Evolutionary conservation across 2,113 vertebrate species (phyloP).

Genomic region (Oenanthe oenanthe): DNA sequence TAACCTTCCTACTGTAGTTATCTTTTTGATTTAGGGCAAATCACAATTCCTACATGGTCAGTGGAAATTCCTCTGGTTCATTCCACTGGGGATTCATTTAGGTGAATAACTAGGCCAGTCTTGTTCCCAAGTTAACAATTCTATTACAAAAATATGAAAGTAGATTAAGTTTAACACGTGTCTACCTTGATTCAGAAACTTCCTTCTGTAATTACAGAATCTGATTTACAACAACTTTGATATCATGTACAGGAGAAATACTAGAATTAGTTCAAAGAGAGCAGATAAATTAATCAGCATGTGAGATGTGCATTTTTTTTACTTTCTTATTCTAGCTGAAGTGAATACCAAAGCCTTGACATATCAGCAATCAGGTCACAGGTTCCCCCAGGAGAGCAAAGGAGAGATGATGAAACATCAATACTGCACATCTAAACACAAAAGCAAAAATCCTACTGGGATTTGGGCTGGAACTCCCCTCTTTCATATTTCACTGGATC

Average conservation of each 20-base stretch:
- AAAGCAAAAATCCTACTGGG: neutral
- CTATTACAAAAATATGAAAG: neutral
- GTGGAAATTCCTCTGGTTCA: neutral
- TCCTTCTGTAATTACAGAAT: neutral
- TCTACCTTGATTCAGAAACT: neutral
- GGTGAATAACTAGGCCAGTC: neutral
- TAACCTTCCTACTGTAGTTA: neutral
- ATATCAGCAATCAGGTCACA: neutral
- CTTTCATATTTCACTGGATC: neutral
- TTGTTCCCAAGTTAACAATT: neutral
- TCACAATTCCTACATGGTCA: neutral
- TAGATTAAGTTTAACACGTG: neutral
- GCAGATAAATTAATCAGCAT: neutral
- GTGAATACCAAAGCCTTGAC: neutral
- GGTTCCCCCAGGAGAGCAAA: neutral
- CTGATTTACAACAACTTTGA: neutral
- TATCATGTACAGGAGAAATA: neutral
- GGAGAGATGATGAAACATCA: accelerated
- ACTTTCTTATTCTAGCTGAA: neutral
- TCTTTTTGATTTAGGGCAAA: neutral
- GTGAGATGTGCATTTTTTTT: accelerated
- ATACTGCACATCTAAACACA: neutral
- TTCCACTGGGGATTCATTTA: neutral
- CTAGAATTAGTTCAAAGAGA: neutral
- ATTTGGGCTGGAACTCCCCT: neutral